These are phyloP conservation scores for Babyrousa celebensis DNA, from an alignment of 2,797 vertebrate genomes.

Conservation along the genomic window DNA sequence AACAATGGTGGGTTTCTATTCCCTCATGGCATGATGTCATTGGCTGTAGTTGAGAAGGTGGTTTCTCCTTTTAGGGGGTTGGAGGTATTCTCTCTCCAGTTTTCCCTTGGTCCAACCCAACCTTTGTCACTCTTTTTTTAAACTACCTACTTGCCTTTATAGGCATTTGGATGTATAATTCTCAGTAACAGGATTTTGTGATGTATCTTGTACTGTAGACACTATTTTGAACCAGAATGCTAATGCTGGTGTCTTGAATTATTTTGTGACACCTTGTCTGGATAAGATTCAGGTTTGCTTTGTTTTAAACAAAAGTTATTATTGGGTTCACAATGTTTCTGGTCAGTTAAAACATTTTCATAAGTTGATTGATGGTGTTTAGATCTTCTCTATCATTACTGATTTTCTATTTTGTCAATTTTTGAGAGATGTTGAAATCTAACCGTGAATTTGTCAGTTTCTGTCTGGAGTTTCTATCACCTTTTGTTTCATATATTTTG, in stretches of 20 bases:
- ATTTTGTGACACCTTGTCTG: slow-evolving; percentile 35
- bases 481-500: slow-evolving; percentile 38
- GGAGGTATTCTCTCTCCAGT: too few relatives aligned
- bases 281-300: slow-evolving; percentile 28
- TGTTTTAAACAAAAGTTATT: too few relatives aligned
- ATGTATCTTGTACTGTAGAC: too few relatives aligned
- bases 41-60: too few relatives aligned
- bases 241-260: slow-evolving; percentile 20
- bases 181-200: too few relatives aligned
- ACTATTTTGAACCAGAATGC: not conserved
- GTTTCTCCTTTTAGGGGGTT: too few relatives aligned
- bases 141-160: too few relatives aligned
- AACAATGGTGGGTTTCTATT: too few relatives aligned
- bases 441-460: slow-evolving; percentile 25
- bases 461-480: not conserved
- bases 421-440: slow-evolving; percentile 14
- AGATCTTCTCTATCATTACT: not conserved
- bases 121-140: too few relatives aligned
- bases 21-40: too few relatives aligned
- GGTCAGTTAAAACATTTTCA: slow-evolving; percentile 52
- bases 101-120: too few relatives aligned
- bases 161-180: too few relatives aligned
- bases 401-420: slow-evolving; percentile 14
- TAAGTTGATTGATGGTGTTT: not conserved
- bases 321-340: not conserved